Evolutionary conservation across 2,113 vertebrate genomes (phyloP), one percentile per base, ranked within the genome.

Genomic region (Lycocorax pyrrhopterus): DNA sequence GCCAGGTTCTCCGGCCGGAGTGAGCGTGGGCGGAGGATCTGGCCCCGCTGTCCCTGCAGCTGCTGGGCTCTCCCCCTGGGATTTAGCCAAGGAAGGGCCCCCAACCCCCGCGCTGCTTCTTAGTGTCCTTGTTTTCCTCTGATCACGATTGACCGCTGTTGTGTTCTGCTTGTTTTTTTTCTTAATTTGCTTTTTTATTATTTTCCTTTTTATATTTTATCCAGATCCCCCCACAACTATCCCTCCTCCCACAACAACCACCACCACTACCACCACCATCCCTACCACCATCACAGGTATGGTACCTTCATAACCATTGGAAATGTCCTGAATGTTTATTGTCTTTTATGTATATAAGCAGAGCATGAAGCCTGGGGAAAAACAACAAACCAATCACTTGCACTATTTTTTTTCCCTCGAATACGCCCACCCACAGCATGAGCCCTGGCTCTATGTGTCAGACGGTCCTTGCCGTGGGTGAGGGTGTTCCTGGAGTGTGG

Each of bases 141-240:
- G 97, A 96, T 97, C 97, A 88, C 97, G 16, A 96, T 98, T 97
- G 97, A 84, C 94, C 97, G 79, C 96, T 97, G 97, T 98, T 98
- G 97, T 98, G 97, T 97, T 98, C 97, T 98, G 97, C 97, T 97
- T 97, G 97, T 0, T 73, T 96, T 96, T 96, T 96, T 98, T 94
- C 97, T 97, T 97, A 96, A 97, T 98, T 98, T 97, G 96, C 96
- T 91, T 96, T 94, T 96, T 97, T 96, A 67, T 98, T 97, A 98
- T 98, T 98, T 97, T 97, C 97, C 96, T 97, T 98, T 98, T 98
- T 98, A 97, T 98, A 94, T 98, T 98, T 97, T 98, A 98, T 98
- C 98, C 98, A 98, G 98, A 98, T 98, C 98, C 97, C 98, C 98
- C 97, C 98, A 98, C 98, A 98, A 98, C 98, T 98, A 93, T 98